phyloP scores from a whole-genome alignment of 1,140 invertebrate genomes.

The Ostrea edulis region DNA sequence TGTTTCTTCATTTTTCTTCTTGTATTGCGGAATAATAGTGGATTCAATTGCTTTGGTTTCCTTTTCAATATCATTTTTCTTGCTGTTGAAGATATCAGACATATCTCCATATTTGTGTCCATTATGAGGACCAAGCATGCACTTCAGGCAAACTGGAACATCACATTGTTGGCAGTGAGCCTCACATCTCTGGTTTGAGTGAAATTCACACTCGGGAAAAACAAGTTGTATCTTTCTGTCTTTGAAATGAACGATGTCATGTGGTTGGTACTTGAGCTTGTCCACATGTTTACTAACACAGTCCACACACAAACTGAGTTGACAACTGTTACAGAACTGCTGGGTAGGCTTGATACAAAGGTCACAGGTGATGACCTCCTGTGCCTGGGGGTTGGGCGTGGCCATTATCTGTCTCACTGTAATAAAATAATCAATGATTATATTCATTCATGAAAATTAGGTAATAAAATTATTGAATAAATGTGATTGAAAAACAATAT shows the following conservation, averaged over 20 bases:
- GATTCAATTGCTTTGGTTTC: not conserved
- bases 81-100: not conserved
- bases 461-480: too few species aligned
- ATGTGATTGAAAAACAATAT: too few species aligned
- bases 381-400: too few species aligned
- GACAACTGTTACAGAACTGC: too few species aligned
- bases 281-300: too few species aligned
- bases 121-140: not conserved
- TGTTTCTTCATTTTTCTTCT: not conserved
- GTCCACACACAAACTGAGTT: too few species aligned
- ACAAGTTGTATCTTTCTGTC: not conserved
- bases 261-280: too few species aligned
- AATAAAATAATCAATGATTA: too few species aligned
- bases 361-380: too few species aligned
- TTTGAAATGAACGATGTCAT: not conserved
- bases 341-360: too few species aligned
- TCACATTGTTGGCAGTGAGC: not conserved
- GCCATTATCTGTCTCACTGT: not conserved
- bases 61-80: not conserved
- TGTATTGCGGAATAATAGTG: not conserved
- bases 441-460: too few species aligned
- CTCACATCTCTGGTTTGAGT: too few species aligned
- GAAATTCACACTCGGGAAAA: not conserved
- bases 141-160: not conserved
- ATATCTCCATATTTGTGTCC: not conserved